Evolutionary conservation across 2,113 vertebrate genomes (phyloP), one percentile per base, ranked within the genome.

Genomic region (Salvator merianae): DNA sequence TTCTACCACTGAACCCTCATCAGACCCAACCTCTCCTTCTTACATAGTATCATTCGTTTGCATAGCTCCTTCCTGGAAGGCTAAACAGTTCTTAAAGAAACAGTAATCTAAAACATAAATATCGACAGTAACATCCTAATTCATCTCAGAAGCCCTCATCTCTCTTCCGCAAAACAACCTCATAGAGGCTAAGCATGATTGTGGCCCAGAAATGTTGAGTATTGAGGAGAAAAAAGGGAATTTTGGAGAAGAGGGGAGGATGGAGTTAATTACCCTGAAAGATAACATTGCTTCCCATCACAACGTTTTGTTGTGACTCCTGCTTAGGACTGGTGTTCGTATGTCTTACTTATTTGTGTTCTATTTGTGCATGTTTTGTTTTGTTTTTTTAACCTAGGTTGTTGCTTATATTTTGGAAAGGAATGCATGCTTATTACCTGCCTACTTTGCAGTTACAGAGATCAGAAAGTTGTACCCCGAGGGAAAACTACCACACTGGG

Each of bases 351-450:
- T 59, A 59, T 59, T 59, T 59, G 16, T 59, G 16, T 59, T 16
- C 38, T 40, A 34, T 30, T 4, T 7, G 7, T 59, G 0, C 66
- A 38, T 10, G 28, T 20, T 55, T 68, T 70, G 5, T n/a, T 81
- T 36, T 65, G 10, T 65, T 62, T 43, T n/a, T 20, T 47, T 76
- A 24, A 32, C 53, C 8, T 78, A 99, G 99, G 98, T 99, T 82
- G 98, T 99, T 81, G 98, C 98, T 71, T 99, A 99, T 86, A 99
- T 99, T 83, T 95, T 99, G 85, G 98, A 99, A 94, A 97, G 99
- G 94, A 99, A 99, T 40, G 98, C 99, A 0, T 99, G 99, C 88
- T 97, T 99, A 55, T 95, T 99, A 81, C 99, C 99, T 38, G 99
- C 99, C 36, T 99, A 99, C 92, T 98, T 99, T 94, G 98, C 99